These are phyloP conservation scores for Nasonia oneida DNA, from an alignment of 2,888 invertebrate genomes.

Conservation along the genomic window DNA sequence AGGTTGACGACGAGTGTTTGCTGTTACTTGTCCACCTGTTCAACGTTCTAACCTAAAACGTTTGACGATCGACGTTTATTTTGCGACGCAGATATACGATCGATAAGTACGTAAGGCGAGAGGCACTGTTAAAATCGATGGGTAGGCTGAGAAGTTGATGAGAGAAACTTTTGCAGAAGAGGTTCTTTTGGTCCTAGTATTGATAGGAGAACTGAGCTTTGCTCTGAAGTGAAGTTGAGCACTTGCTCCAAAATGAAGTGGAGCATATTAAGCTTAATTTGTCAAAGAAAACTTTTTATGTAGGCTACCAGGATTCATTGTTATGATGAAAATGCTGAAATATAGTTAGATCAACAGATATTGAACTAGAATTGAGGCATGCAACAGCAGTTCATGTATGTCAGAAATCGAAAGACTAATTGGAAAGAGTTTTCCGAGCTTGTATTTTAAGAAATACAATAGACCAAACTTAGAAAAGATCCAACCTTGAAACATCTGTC, in stretches of 20 bases:
- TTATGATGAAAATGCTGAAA: neutral
- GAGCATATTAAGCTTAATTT: neutral
- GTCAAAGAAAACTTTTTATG: neutral
- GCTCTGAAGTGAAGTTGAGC: neutral
- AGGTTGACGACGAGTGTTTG: neutral
- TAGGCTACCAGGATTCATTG: neutral
- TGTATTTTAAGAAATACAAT: neutral
- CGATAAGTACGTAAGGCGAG: neutral
- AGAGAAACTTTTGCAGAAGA: neutral
- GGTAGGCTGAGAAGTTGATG: neutral
- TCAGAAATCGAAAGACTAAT: neutral
- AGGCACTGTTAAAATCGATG: neutral
- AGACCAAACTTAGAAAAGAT: neutral
- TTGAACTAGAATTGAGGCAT: neutral
- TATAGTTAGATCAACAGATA: neutral
- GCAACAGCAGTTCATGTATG: neutral
- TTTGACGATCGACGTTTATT: neutral
- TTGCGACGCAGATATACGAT: neutral
- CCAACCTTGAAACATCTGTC: neutral
- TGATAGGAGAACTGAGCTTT: neutral
- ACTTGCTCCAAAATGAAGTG: neutral
- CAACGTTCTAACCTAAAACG: constrained; percentile 44
- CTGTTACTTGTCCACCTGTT: constrained; percentile 37
- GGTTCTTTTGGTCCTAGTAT: neutral
- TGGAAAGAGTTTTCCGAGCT: neutral